Base-by-base conservation (phyloP, 1,140 invertebrate species). In the Macrobrachium nipponense region DNA sequence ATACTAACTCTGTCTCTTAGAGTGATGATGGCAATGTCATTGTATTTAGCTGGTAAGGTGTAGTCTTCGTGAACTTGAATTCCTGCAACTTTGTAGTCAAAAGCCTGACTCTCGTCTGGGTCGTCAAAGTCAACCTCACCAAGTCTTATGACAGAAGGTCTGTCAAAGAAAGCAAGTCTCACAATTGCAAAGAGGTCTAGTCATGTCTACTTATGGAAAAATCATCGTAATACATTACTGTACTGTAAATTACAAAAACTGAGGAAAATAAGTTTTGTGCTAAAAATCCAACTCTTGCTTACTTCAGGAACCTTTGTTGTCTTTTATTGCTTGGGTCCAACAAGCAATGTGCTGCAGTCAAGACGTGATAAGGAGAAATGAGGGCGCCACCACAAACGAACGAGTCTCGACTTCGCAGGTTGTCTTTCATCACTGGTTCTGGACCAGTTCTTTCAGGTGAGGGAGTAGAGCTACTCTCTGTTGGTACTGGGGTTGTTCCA, bases 11-110 rank as follows among this genome's bases (percentile, higher is more conserved):
- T 44, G 51, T 77, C n/a, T 51, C 27, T 84, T 27, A 84, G 61
- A 7, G 82, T 84, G n/a, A 84, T 77, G 18, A 84, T 77, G 8
- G 82, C 82, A 2, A 84, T 84, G 62, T 84, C 82, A 44, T 78
- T 84, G 72, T 84, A 84, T 27, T 77, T 84, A n/a, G 73, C 82
- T 20, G 82, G 82, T 7, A 84, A 61, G 0, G 73, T 62, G 18
- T 84, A 84, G 8, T 61, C 73, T 43, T 84, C 73, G 60, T 84
- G 82, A n/a, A 84, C 73, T 23, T 84, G 82, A n/a, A 84, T 58
- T 18, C 73, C 82, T 14, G 18, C 27, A 20, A 84, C 82, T 44
- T 77, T 36, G 60, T 84, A 84, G 82, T 84, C 82, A 43, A 84
- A 84, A 10, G 82, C 82, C 61, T 84, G 82, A 62, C 82, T 84